Evolutionary conservation across 1,140 invertebrate species (phyloP), one percentile per base, ranked within the genome.

Genomic region (Papilio xuthus): DNA sequence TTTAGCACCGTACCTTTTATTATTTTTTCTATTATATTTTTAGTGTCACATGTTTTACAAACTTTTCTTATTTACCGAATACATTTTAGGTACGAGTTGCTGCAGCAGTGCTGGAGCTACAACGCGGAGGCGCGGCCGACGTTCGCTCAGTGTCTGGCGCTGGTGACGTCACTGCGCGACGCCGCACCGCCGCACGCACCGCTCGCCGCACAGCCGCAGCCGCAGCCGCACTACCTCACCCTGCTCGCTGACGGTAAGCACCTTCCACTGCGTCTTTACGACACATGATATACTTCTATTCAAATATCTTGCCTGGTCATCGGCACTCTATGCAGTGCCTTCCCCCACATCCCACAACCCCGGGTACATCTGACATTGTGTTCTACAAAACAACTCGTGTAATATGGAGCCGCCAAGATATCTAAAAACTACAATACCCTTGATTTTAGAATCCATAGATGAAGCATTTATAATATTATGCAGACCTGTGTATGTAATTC

Each of bases 71-170:
- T 74, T 69, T 32, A 70, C 26, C 37, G 15, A 60, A 32, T 50
- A 32, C 4, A 9, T 70, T 44, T n/a, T 84, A 98, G 97, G 56
- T 97, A 97, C 91, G 92, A 96, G 73, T 92, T 98, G 28, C 97
- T 98, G 94, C 88, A 96, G 47, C 94, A 96, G 82, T 98, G 97
- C 92, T 98, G 97, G 97, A 95, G 95, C 82, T 97, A 96, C 80
- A 94, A 95, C 81, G 96, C 97, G 0, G 96, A 96, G 80, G 95
- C 96, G 79, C 94, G 98, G 63, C 97, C 97, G 12, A 96, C 95
- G 26, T 98, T 98, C 89, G 96, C 96, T 69, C 95, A 96, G 78
- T 97, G 97, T 87, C 92, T 97, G 26, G 95, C 96, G 81, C 94
- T 96, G 18, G 93, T 98, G 53, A 94, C 95, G 80, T 91, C 93